Evolutionary conservation across 2,113 vertebrate genomes (phyloP).

Genomic region (Turdus rufiventris): DNA sequence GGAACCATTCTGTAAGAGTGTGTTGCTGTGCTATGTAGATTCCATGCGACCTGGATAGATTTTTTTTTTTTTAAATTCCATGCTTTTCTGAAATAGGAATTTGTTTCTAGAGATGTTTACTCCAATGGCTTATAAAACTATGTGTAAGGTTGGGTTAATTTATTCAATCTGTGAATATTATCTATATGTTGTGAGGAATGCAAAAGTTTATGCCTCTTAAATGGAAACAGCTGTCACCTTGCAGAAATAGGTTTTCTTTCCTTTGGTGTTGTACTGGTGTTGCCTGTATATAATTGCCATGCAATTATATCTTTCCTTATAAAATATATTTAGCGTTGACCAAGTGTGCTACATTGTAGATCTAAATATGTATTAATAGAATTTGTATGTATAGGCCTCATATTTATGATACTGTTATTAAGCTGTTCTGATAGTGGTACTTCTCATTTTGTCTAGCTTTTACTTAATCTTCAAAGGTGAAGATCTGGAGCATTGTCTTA

Average conservation of each 20-base stretch:
- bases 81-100: background rate
- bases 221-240: background rate
- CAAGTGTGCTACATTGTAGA: background rate
- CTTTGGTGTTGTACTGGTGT: background rate
- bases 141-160: background rate
- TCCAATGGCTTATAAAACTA: background rate
- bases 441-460: background rate
- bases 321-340: background rate
- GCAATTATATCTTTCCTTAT: background rate
- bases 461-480: background rate
- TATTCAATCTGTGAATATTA: background rate
- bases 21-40: conserved; percentile 2
- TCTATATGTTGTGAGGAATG: background rate
- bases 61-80: background rate
- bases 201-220: background rate
- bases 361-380: background rate
- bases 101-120: background rate
- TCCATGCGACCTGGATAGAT: background rate
- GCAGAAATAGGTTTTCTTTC: background rate
- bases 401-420: background rate
- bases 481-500: background rate
- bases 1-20: background rate
- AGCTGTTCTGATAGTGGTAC: background rate
- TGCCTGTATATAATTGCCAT: background rate
- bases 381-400: background rate